Base-by-base conservation (phyloP, 2,888 invertebrate species). In the Rhingia campestris region DNA sequence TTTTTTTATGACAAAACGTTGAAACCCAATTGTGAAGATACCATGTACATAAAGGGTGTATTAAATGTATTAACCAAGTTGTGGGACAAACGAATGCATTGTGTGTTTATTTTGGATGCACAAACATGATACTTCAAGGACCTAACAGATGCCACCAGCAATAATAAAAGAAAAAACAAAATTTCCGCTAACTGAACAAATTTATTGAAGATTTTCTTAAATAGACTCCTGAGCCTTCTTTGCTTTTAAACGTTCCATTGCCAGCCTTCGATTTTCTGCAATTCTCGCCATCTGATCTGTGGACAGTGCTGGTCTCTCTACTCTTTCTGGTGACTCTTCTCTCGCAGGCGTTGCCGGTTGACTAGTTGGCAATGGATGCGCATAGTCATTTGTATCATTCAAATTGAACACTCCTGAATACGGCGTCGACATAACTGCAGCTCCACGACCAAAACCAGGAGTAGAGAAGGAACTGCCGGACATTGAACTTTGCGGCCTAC, bases 201-300 rank as follows among this genome's bases (percentile, higher is more conserved):
- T 49, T 49, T 4, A 2, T 10, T 32, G 4, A n/a, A n/a, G 22
- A 49, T 9, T 0, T 12, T 6, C 4, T 43, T 64, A 73, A 6
- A 74, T 47, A n/a, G 5, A 43, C 2, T 84, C 74, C 0, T 82
- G 69, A 14, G 86, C 79, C 58, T 86, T 82, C 88, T 92, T 93
- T 0, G 93, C 94, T n/a, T 93, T 91, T 61, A 94, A 91, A 84
- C 93, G 92, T 88, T 95, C 94, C 90, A 94, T 93, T 0, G 95
- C 95, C 54, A 94, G 85, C 87, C 92, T 92, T 63, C 94, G 92
- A 88, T 96, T 96, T 86, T 93, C 93, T 32, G 95, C 93, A 91
- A 96, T 94, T 88, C 94, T 93, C 64, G 95, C 94, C 86, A 93
- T 92, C 88, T 95, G 94, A 84, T 95, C 96, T 0, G 94, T 93